Evolutionary conservation across 1,140 invertebrate genomes (phyloP), one percentile per base, ranked within the genome.

Genomic region (Cydia strobilella): DNA sequence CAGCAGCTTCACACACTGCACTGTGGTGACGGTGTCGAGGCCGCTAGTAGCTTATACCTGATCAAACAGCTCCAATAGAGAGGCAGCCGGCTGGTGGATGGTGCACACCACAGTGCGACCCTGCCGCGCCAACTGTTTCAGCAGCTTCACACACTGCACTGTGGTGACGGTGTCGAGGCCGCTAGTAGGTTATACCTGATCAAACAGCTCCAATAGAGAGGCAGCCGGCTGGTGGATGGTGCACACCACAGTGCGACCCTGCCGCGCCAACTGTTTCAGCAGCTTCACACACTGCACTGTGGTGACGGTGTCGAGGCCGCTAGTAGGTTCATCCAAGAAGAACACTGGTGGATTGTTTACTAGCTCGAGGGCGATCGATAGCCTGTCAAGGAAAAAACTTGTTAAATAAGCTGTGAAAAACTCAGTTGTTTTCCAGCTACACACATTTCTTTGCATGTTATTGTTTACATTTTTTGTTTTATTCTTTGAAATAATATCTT

Each of bases 61-160:
- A 86, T 98, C 97, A 89, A 99, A 98, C 87, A 96, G 95, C 86
- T 98, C 96, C 84, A 98, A 97, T 0, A 98, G 94, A 20, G 96
- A 96, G 0, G 97, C 97, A 79, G 95, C 94, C 0, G 96, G 96
- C 85, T 97, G 95, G 94, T 97, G 96, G 84, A 99, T 96, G 79
- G 98, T 96, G 90, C 96, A 97, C 1, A 97, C 93, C 6, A 97
- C 95, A 0, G 96, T 97, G 76, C 96, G 93, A 0, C 96, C 96
- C 76, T 94, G 94, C 59, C 93, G 90, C 0, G 96, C 96, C 75
- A 97, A 80, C 39, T 89, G 90, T 72, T 94, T 94, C 2, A 98
- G 84, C 82, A 97, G 87, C 2, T 94, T 93, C 1, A 99, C 94
- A 82, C 97, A 98, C 85, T 98, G 97, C n/a, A 95, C 93, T 0